Evolutionary conservation across 2,113 vertebrate genomes (phyloP), one percentile per base, ranked within the genome.

Genomic region (Anoura caudifer): DNA sequence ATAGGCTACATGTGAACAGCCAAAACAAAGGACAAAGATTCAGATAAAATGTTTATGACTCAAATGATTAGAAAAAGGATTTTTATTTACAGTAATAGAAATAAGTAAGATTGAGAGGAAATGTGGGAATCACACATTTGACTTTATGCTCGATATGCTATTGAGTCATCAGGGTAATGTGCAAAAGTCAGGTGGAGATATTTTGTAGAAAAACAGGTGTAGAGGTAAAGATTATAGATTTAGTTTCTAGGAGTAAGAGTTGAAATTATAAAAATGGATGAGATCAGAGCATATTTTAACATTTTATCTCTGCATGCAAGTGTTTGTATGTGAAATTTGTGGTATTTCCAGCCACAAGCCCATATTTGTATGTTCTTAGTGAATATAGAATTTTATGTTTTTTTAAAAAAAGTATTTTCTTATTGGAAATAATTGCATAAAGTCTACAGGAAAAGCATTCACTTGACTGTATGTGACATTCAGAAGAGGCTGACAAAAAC

Each of bases 181-280:
- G 36, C 17, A 76, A 19, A 97, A 92, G 43, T 65, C 41, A 87
- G 16, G 38, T 93, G 22, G 14, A 81, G 22, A 47, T n/a, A 14
- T 86, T 75, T 89, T 79, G 13, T 75, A 87, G 36, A 91, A 77
- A 94, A 96, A 83, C 13, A 84, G 1, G 45, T 54, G 14, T 24
- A 90, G 4, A 52, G n/a, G 20, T 65, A 80, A 88, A 90, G 45
- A 70, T 91, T 90, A 41, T 26, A 20, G 8, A 50, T 24, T 89
- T 45, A 93, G 67, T 89, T 59, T 38, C 28, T 81, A 20, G n/a
- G 54, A 50, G 17, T 69, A 52, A 91, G 50, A 56, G 52, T 80
- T 95, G 36, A 88, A 95, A 82, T 90, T 14, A 24, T 95, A 69
- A 91, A 82, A 85, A 43, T 70, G 26, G 5, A 76, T 96, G 43